Evolutionary conservation across 2,888 invertebrate genomes (phyloP).

Genomic region (Polyommatus icarus): DNA sequence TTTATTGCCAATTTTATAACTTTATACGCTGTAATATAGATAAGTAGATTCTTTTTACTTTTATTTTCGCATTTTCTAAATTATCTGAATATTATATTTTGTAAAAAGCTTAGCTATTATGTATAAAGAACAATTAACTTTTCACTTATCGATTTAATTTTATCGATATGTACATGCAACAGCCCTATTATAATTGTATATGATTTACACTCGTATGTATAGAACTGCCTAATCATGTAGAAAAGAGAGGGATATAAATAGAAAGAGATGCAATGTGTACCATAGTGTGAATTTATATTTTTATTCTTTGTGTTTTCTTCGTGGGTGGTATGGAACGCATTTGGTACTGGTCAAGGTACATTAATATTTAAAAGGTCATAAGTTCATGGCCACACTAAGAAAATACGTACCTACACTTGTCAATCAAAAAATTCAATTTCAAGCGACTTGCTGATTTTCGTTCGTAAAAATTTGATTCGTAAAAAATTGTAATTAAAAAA

Average conservation of each 20-base stretch:
- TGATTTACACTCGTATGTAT: neutral
- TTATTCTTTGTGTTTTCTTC: conserved; percentile 17
- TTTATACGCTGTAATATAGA: neutral
- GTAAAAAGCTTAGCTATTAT: no score
- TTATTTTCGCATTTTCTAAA: neutral
- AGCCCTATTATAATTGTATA: conserved; percentile 2
- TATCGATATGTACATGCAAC: neutral
- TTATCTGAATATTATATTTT: no score
- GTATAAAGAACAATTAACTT: no score
- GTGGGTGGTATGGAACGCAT: conserved; percentile 25
- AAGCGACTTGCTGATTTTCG: no score
- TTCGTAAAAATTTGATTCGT: no score
- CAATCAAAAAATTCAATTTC: neutral
- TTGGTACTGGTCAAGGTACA: conserved; percentile 16
- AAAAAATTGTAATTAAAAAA: no score
- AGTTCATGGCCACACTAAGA: neutral
- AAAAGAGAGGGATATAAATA: conserved; percentile 5
- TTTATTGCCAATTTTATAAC: neutral
- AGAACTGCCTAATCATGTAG: conserved; percentile 24
- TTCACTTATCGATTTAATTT: neutral
- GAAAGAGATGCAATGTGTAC: conserved; percentile 11
- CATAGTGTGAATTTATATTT: conserved; percentile 28
- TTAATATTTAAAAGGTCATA: neutral
- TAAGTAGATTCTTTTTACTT: neutral
- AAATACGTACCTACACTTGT: neutral